phyloP scores from a whole-genome alignment of 2,797 vertebrate genomes.

The Nothura maculosa region DNA sequence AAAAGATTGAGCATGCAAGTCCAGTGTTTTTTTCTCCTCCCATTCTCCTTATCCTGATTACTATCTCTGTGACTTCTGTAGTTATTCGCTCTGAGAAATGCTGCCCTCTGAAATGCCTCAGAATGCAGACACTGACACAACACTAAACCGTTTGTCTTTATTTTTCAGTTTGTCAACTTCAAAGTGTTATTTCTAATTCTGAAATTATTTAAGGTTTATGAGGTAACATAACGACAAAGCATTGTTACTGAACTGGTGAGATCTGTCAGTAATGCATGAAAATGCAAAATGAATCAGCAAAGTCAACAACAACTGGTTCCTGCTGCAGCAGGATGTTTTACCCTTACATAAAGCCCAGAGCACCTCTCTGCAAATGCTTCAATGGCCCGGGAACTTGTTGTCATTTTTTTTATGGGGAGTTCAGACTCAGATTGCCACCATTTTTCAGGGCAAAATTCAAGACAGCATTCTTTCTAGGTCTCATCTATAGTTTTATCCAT shows the following conservation, averaged over 20 bases:
- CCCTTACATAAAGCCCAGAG: background rate
- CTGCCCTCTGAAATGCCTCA: background rate
- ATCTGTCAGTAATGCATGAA: conserved; percentile 1
- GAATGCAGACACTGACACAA: background rate
- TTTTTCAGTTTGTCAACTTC: background rate
- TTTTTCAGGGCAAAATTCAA: background rate
- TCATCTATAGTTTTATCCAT: background rate
- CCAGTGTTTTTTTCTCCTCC: background rate
- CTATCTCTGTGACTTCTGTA: background rate
- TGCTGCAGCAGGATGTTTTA: background rate
- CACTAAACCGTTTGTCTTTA: background rate
- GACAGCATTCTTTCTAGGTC: background rate
- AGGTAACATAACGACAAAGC: conserved; percentile 14
- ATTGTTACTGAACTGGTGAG: background rate
- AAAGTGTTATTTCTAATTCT: background rate
- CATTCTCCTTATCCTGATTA: background rate
- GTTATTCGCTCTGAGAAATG: background rate
- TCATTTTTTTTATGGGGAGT: background rate
- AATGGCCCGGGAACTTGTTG: background rate
- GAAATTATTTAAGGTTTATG: background rate
- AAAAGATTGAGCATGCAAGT: background rate
- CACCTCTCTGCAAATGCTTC: background rate
- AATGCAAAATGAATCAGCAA: background rate
- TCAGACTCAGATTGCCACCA: background rate
- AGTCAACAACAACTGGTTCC: background rate